Percentiles rank a stretch among this genome's conserved stretches.
These are phyloP conservation scores for Beris morrisii DNA, from an alignment of 2,888 invertebrate species.

Conservation along the genomic window DNA sequence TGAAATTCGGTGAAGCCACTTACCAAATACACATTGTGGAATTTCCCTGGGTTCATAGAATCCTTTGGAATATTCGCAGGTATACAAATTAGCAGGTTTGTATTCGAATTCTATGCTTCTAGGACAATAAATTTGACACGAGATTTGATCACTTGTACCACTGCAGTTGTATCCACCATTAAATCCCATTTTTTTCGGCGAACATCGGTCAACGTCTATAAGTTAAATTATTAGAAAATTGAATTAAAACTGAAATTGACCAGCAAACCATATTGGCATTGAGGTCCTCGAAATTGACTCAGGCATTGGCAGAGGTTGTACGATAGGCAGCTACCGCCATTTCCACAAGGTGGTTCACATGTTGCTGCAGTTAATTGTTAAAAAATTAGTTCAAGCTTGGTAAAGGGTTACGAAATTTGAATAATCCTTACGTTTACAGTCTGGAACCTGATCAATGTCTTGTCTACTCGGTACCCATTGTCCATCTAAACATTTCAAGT, in stretches of 20 bases:
- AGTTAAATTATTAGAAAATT: slow-evolving; percentile 33
- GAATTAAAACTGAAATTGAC: slow-evolving; percentile 22
- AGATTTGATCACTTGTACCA: slow-evolving; percentile 62
- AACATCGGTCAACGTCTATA: slow-evolving; percentile 64
- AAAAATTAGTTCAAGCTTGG: not conserved
- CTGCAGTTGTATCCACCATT: slow-evolving; percentile 77
- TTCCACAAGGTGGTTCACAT: slow-evolving; percentile 72
- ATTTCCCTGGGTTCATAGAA: slow-evolving; percentile 68
- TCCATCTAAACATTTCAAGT: slow-evolving; percentile 69
- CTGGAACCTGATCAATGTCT: slow-evolving; percentile 66
- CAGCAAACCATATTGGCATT: slow-evolving; percentile 50
- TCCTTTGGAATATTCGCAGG: slow-evolving; percentile 68
- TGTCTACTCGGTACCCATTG: slow-evolving; percentile 69
- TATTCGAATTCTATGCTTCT: slow-evolving; percentile 64
- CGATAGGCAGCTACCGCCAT: slow-evolving; percentile 80
- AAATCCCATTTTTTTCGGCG: slow-evolving; percentile 66
- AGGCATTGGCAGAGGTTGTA: slow-evolving; percentile 80
- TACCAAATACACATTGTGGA: slow-evolving; percentile 72
- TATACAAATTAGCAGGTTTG: slow-evolving; percentile 64
- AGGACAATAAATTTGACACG: slow-evolving; percentile 71
- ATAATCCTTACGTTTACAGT: slow-evolving; percentile 66
- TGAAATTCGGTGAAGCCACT: slow-evolving; percentile 44
- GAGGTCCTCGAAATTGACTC: slow-evolving; percentile 59
- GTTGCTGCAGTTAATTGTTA: slow-evolving; percentile 53
- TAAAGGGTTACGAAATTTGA: not conserved